Evolutionary conservation across 2,888 invertebrate species (phyloP), one percentile per base, ranked within the genome.

Genomic region (Mythimna impura): DNA sequence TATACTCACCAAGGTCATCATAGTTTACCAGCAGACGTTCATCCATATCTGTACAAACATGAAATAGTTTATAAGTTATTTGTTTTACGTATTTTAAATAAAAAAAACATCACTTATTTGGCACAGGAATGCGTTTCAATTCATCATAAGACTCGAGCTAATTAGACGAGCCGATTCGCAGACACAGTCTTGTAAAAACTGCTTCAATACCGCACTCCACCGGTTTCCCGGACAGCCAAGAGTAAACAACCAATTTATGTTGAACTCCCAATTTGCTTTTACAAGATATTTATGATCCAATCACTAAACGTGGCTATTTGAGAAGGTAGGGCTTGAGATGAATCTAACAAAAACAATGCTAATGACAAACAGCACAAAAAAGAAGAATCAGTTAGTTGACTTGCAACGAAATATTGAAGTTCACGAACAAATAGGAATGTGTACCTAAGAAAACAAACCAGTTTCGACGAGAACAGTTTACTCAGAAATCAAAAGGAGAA

Each of bases 181-280:
- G 68, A 65, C 84, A 58, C 73, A n/a, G 67, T 73, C 88, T 67
- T 43, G 85, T 76, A 52, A 60, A 72, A 75, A 88, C 86, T 88
- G 85, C 84, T 76, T 71, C 61, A 8, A 60, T 71, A 74, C 87
- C 81, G 85, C 85, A 78, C 66, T 73, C 30, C 70, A 83, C 86
- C 80, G 73, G 88, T 79, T 84, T 67, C 60, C 47, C 69, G 66
- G n/a, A n/a, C 47, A 55, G 68, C 57, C 74, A 40, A 57, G 75
- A 57, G n/a, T 8, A 30, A 64, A 43, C 47, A 63, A 72, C 78
- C 77, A 86, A 34, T 64, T 63, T 71, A 70, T 55, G 22, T 61
- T 70, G 83, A 84, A 34, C 80, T 71, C 43, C 76, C 20, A 25
- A 52, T 30, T 68, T 60, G 62, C 63, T 54, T 47, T 52, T 30